Evolutionary conservation across 2,113 vertebrate genomes (phyloP).

Genomic region (Tichodroma muraria): DNA sequence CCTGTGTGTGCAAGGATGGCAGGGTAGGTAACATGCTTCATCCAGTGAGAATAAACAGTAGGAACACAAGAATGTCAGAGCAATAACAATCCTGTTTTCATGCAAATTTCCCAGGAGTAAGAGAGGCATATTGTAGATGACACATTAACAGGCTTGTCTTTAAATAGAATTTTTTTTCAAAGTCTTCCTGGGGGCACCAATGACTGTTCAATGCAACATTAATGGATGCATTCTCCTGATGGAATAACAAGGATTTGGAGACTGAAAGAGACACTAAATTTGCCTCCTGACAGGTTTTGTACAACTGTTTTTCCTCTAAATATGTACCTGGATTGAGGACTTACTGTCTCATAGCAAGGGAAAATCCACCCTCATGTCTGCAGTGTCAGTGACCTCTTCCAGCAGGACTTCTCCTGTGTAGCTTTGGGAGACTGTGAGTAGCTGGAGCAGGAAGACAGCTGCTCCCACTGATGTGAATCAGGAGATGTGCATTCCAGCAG

Average conservation of each 20-base stretch:
- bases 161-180: conserved; percentile 36
- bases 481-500: not conserved
- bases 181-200: conserved; percentile 52
- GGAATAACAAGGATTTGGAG: not conserved
- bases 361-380: not conserved
- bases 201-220: conserved; percentile 38
- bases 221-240: conserved; percentile 32
- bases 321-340: not conserved
- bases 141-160: conserved; percentile 62
- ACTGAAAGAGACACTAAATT: not conserved
- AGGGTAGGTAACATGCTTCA: not conserved
- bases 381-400: not conserved
- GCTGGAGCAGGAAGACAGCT: not conserved
- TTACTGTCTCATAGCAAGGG: not conserved
- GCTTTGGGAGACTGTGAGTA: not conserved
- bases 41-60: conserved; percentile 35
- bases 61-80: conserved; percentile 52
- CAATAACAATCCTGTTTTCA: conserved; percentile 55
- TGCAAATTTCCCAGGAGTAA: conserved; percentile 58
- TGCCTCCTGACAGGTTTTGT: not conserved
- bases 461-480: not conserved
- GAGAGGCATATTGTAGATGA: conserved; percentile 55
- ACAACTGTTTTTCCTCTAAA: not conserved
- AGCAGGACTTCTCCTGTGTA: not conserved
- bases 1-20: not conserved